Base-by-base conservation (phyloP, 2,888 invertebrate species). In the Drosophila neonasuta region DNA sequence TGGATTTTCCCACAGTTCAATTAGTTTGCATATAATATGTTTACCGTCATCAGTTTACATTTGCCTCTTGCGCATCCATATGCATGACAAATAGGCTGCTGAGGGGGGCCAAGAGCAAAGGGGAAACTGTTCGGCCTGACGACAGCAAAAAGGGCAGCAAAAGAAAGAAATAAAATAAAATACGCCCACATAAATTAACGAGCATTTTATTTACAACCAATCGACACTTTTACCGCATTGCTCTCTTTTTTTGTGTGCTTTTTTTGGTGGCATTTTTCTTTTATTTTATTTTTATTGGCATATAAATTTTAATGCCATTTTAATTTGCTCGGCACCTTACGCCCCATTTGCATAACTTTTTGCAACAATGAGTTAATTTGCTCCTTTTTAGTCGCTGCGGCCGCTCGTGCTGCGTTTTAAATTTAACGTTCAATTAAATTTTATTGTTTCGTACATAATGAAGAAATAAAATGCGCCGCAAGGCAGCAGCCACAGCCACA, bases 371-470 rank as follows among this genome's bases (percentile, higher is more conserved):
- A 69, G 77, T 77, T 79, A 76, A 79, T 79, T 76, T 79, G 74
- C 73, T 79, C 69, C 65, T 68, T 74, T 71, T 74, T 60, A 58
- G 69, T 63, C 59, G 56, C 58, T 39, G 61, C 34, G 45, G 64
- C 45, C 48, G 52, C 78, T 75, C 80, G 80, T 80, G 79, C 80
- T 80, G 64, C 80, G 75, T 68, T 79, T 77, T 80, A 80, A 79
- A 80, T 79, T 80, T 80, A 79, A 80, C 74, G 79, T 79, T 80
- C 79, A 79, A 79, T 80, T 79, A 80, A 77, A 79, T 79, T 79
- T 80, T 77, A 79, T 79, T 79, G 79, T 80, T 79, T 77, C 73
- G 78, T 65, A 71, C 75, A 75, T 80, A 79, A 79, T 79, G 80
- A 79, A 79, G 80, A 80, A 79, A 80, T 79, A 79, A 79, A 79